Percentiles rank a stretch among this genome's conserved stretches.
Conservation (phyloP, 2,888 invertebrate genomes). For the Urechis unicinctus region DNA sequence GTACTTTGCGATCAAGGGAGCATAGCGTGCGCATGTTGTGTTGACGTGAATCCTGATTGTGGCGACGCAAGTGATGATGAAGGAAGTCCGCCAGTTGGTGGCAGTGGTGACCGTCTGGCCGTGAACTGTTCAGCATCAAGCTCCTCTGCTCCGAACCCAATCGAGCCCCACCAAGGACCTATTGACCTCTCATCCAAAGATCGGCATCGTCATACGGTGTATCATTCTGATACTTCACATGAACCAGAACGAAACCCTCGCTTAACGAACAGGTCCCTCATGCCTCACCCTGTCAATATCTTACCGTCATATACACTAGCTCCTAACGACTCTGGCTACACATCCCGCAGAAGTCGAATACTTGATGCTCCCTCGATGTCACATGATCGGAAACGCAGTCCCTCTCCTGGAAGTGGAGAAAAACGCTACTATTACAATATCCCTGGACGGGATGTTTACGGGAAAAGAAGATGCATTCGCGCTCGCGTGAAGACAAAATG, state of each 20-base stretch:
- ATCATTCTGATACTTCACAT: neutral
- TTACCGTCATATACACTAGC: neutral
- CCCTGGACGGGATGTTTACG: constrained; percentile 35
- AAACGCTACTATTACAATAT: constrained; percentile 26
- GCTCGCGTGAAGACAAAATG: constrained; percentile 37
- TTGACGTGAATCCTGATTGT: neutral
- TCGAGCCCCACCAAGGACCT: neutral
- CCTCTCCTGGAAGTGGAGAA: constrained; percentile 30
- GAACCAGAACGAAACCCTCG: neutral
- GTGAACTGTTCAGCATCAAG: neutral
- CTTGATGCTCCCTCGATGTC: constrained; percentile 39
- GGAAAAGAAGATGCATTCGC: constrained; percentile 32
- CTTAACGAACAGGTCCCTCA: neutral
- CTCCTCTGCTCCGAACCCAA: neutral
- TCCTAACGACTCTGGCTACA: constrained; percentile 22
- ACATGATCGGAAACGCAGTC: constrained; percentile 34
- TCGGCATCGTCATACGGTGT: neutral
- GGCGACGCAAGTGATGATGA: neutral
- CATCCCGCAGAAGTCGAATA: constrained; percentile 38
- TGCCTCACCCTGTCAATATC: neutral
- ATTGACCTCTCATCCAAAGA: neutral
- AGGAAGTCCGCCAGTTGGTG: neutral
- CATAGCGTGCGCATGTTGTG: neutral
- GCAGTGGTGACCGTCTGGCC: neutral
- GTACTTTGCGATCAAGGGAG: neutral